Conservation (phyloP, 35 echinoderm and acorn worm species). For the Heliocidaris erythrogramma region DNA sequence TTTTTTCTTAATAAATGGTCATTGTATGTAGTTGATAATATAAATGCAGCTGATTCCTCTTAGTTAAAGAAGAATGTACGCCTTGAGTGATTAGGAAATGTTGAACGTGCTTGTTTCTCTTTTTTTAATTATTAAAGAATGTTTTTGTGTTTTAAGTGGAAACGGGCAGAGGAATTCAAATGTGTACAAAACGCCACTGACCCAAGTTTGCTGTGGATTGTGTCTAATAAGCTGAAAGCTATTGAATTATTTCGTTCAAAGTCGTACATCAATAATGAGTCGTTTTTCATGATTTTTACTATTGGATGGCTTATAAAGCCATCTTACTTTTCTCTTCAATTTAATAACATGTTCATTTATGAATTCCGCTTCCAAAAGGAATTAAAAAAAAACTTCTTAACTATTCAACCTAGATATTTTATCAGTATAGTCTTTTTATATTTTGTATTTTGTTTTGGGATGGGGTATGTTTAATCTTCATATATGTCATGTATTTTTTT, state of each 20-base stretch:
- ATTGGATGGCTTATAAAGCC: neutral
- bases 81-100: conserved; percentile 22
- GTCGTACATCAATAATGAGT: neutral
- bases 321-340: neutral
- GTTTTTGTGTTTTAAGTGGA: conserved; percentile 24
- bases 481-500: neutral
- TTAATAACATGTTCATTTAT: conserved; percentile 14
- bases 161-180: conserved; percentile 10
- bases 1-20: conserved; percentile 7
- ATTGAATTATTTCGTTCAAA: neutral
- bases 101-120: neutral
- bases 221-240: conserved; percentile 25
- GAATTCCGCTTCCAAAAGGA: neutral
- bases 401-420: conserved; percentile 5
- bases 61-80: conserved; percentile 32
- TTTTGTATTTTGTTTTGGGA: conserved; percentile 12
- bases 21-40: conserved; percentile 22
- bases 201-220: conserved; percentile 32
- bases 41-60: conserved; percentile 31
- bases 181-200: neutral
- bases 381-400: neutral
- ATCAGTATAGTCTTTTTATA: conserved; percentile 5
- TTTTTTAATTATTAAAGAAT: conserved; percentile 7
- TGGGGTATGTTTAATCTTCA: neutral
- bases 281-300: neutral